Conservation (phyloP, 2,888 invertebrate genomes). For the Sylvicola cinctus region DNA sequence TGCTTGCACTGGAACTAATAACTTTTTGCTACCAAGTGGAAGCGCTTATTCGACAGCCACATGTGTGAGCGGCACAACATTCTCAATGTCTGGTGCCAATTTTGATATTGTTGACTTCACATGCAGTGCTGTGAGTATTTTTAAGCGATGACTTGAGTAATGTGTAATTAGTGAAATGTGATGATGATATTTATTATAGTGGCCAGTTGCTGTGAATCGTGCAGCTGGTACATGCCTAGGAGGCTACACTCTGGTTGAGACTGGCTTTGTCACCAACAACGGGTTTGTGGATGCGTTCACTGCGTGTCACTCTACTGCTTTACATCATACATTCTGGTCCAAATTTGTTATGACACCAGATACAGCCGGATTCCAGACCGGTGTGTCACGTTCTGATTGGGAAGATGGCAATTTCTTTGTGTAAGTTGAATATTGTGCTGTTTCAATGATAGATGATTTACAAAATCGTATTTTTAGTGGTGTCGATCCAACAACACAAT, state of each 20-base stretch:
- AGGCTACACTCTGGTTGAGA: slow-evolving; percentile 8
- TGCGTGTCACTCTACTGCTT: slow-evolving; percentile 12
- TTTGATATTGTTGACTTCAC: too few species aligned
- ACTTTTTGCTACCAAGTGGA: background rate
- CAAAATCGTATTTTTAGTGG: slow-evolving; percentile 1
- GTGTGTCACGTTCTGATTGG: slow-evolving; percentile 11
- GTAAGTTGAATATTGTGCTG: slow-evolving; percentile 1
- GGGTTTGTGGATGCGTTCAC: slow-evolving; percentile 12
- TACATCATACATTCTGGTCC: slow-evolving; percentile 11
- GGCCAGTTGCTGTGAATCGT: slow-evolving; percentile 8
- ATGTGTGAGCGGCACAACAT: too few species aligned
- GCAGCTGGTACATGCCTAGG: slow-evolving; percentile 7
- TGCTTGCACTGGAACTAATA: background rate
- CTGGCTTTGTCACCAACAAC: slow-evolving; percentile 12
- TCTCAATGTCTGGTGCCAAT: too few species aligned
- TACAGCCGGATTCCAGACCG: slow-evolving; percentile 10
- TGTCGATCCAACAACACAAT: slow-evolving; percentile 8
- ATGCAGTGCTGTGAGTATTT: too few species aligned
- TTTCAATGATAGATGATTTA: background rate
- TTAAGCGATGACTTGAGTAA: too few species aligned
- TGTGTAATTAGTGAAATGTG: background rate
- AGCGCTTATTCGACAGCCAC: too few species aligned
- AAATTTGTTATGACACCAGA: slow-evolving; percentile 10
- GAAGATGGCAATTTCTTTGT: slow-evolving; percentile 10
- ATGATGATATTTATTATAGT: background rate